Conservation (phyloP, 1,140 invertebrate genomes). For the Acromyrmex echinatior region DNA sequence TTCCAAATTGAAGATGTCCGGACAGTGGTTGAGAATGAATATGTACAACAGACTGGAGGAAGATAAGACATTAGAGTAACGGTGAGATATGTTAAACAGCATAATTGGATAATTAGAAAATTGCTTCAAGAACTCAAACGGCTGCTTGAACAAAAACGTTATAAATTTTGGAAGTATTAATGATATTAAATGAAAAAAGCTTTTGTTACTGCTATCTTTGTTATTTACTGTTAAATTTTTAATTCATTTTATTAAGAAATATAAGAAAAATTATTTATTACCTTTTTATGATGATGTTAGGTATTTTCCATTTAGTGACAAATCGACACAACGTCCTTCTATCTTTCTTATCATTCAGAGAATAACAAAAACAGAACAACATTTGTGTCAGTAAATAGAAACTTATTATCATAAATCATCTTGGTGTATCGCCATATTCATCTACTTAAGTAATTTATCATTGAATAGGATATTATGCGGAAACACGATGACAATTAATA, state of each 20-base stretch:
- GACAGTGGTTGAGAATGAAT: neutral
- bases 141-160: neutral
- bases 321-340: too few relatives aligned
- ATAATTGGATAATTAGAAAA: slow-evolving; percentile 47
- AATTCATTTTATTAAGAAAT: neutral
- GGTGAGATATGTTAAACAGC: neutral
- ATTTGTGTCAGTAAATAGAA: too few relatives aligned
- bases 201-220: slow-evolving; percentile 1
- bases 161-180: neutral
- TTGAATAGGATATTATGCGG: neutral
- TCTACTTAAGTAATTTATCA: neutral
- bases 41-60: neutral
- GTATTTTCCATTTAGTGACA: too few relatives aligned
- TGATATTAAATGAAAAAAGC: neutral
- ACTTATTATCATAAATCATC: neutral
- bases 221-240: slow-evolving; percentile 10
- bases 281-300: neutral
- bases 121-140: neutral
- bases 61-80: neutral
- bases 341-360: too few relatives aligned
- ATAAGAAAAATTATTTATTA: neutral
- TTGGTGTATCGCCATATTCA: neutral
- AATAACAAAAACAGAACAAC: too few relatives aligned
- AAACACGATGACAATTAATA: neutral
- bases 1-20: neutral